These are phyloP conservation scores for Mellilla xanthometata DNA, from an alignment of 2,888 invertebrate genomes.

Conservation along the genomic window DNA sequence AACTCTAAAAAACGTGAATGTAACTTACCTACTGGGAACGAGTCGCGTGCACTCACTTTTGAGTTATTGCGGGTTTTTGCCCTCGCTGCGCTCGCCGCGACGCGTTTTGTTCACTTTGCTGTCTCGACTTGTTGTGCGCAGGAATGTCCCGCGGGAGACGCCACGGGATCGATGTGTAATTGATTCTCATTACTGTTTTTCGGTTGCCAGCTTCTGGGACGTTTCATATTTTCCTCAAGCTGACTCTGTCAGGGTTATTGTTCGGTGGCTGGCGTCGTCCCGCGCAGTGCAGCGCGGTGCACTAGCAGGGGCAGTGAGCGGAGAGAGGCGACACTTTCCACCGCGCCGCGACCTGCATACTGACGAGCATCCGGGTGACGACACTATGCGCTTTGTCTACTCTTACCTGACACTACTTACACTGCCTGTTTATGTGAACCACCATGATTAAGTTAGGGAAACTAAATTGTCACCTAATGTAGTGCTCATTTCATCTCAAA, in stretches of 20 bases:
- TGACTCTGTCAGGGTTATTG: conserved; percentile 6
- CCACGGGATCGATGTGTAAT: conserved; percentile 24
- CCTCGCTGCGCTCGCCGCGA: conserved; percentile 33
- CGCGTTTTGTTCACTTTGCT: too few relatives aligned
- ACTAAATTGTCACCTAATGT: too few relatives aligned
- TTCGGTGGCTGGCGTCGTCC: background rate
- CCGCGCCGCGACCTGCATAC: conserved; percentile 52
- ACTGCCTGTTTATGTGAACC: too few relatives aligned
- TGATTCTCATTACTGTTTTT: conserved; percentile 29
- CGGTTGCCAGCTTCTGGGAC: conserved; percentile 17
- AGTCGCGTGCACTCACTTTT: conserved; percentile 61
- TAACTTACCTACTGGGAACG: conserved; percentile 64
- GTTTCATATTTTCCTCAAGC: conserved; percentile 15
- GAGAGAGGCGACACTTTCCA: conserved; percentile 53
- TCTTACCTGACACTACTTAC: too few relatives aligned
- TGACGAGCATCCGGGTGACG: conserved; percentile 46
- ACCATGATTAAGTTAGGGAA: too few relatives aligned
- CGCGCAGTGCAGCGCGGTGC: background rate
- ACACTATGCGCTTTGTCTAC: conserved; percentile 4
- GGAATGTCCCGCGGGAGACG: conserved; percentile 16
- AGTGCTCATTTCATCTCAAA: too few relatives aligned
- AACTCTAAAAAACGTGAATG: conserved; percentile 73
- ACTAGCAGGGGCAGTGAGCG: conserved; percentile 12
- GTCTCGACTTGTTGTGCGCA: conserved; percentile 29
- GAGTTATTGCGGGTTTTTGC: conserved; percentile 67